phyloP scores from a whole-genome alignment of 2,797 vertebrate species.

The Helicolenus hilgendorfi region DNA sequence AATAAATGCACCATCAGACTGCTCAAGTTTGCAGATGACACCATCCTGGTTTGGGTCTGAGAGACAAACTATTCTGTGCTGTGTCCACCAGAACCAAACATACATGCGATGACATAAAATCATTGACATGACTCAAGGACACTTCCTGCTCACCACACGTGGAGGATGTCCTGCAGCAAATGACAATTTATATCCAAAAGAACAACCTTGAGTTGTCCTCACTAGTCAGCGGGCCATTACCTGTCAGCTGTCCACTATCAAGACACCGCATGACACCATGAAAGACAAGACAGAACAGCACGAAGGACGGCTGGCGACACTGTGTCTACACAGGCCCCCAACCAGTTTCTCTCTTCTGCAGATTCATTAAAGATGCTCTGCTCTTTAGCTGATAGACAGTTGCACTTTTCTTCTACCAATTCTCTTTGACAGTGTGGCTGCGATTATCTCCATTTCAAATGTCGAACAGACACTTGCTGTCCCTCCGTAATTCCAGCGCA shows the following conservation, averaged over 20 bases:
- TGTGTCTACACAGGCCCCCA: background rate
- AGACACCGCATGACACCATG: background rate
- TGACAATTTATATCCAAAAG: background rate
- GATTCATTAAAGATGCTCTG: slow-evolving; percentile 3
- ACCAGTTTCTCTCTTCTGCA: background rate
- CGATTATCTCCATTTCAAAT: slow-evolving; percentile 26
- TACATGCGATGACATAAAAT: background rate
- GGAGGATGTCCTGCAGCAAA: slow-evolving; percentile 3
- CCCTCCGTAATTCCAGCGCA: background rate
- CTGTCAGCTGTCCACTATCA: slow-evolving; percentile 16
- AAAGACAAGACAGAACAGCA: slow-evolving; percentile 17
- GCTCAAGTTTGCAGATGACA: slow-evolving; percentile 5
- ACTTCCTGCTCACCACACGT: background rate
- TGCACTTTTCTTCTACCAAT: background rate
- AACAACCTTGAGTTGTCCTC: slow-evolving; percentile 35
- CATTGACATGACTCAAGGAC: background rate
- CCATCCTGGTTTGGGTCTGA: background rate
- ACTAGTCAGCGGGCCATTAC: slow-evolving; percentile 10
- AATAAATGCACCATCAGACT: background rate
- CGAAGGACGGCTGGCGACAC: background rate
- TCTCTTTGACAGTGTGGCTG: background rate
- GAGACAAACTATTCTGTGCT: background rate
- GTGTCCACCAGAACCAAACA: background rate
- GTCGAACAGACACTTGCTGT: background rate
- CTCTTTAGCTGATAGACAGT: slow-evolving; percentile 12